A percentile compares a stretch with the other conserved stretches of the same genome.
phyloP scores from a whole-genome alignment of 1,140 invertebrate genomes.

The Liolophura sinensis region DNA sequence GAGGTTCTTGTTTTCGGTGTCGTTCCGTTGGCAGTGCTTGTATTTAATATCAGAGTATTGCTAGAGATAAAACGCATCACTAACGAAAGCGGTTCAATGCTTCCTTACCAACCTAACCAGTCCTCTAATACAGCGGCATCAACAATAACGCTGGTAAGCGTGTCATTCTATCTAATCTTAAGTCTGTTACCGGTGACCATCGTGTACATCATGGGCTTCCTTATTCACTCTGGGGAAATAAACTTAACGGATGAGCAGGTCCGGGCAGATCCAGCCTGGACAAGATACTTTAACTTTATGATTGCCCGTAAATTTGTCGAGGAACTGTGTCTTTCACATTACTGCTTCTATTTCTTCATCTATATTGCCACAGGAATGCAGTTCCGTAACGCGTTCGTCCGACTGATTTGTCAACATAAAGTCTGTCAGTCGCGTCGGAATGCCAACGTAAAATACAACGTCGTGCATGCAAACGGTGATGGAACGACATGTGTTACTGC shows the following conservation, averaged over 20 bases:
- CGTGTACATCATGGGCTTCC: slow-evolving; percentile 26
- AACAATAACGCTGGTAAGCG: slow-evolving; percentile 41
- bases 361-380: slow-evolving; percentile 51
- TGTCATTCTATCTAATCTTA: slow-evolving; percentile 46
- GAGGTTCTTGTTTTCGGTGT: slow-evolving; percentile 38
- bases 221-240: slow-evolving; percentile 19
- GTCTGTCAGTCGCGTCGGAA: too few species aligned
- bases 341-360: slow-evolving; percentile 56
- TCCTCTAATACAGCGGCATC: slow-evolving; percentile 33
- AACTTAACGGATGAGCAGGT: slow-evolving; percentile 18
- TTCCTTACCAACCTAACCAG: slow-evolving; percentile 18
- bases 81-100: slow-evolving; percentile 15
- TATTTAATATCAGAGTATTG: slow-evolving; percentile 44
- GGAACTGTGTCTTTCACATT: slow-evolving; percentile 54
- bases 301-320: slow-evolving; percentile 42
- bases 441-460: too few species aligned
- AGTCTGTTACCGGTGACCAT: slow-evolving; percentile 46
- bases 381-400: slow-evolving; percentile 32
- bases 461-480: too few species aligned
- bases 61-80: slow-evolving; percentile 34
- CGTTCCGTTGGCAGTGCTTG: slow-evolving; percentile 41
- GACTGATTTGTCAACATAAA: too few species aligned
- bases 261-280: slow-evolving; percentile 35
- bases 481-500: too few species aligned
- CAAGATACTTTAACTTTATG: slow-evolving; percentile 41